Evolutionary conservation across 2,888 invertebrate species (phyloP), one percentile per base, ranked within the genome.

Genomic region (Acanthosoma haemorrhoidale): DNA sequence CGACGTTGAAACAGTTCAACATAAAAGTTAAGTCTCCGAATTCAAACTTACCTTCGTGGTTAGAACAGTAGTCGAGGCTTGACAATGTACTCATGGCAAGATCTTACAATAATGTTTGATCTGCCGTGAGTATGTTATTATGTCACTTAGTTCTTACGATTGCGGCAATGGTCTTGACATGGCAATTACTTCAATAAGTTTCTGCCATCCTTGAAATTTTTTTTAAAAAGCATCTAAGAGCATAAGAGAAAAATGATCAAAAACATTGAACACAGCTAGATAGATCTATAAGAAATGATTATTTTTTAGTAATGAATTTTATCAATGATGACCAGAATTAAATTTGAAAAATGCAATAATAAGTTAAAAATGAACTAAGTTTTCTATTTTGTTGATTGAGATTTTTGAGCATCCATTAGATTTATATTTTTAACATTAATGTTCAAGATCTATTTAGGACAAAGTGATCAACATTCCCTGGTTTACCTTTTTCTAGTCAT

Each of bases 1-100:
- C 93, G 29, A 95, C 96, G 18, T 84, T 97, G 75, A 92, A 94
- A 77, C 96, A 96, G 83, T 97, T 97, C 82, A 94, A 92, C 82
- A 92, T 96, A 79, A 94, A 92, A 83, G 86, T 91, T 74, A 90
- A 91, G 80, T 85, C 88, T 75, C 90, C 92, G 64, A 91, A 91
- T 79, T 85, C 89, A 34, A 84, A 85, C 74, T 84, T 87, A 76
- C 88, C 90, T 32, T 92, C 92, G 51, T 92, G 92, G 92, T 83
- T 92, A 76, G 92, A 92, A 79, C 87, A 88, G 84, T 87, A 87
- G 80, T 75, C 41, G 43, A 43, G 67, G 31, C 67, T 51, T 8
- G 21, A 31, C 16, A 51, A 67, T 51, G 34, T 67, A 18, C 43
- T 67, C 67, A 67, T 64, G 51, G 51, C 51, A 25, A 51, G 51